Evolutionary conservation across 2,888 invertebrate species (phyloP).

Genomic region (Erebia epiphron): DNA sequence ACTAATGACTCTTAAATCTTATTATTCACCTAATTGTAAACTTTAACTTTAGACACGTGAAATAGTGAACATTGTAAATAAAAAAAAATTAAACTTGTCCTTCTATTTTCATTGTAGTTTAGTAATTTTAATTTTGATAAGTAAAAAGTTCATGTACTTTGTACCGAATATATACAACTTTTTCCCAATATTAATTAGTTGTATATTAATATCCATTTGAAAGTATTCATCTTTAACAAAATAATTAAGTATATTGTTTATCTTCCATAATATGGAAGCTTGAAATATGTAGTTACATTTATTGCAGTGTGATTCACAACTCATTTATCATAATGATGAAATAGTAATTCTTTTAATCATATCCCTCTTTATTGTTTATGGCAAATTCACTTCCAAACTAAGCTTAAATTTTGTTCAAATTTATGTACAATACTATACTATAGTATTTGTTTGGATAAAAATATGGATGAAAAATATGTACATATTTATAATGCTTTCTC

Average conservation of each 20-base stretch:
- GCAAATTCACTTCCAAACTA: not conserved
- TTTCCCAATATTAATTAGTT: not conserved
- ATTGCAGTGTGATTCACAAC: not conserved
- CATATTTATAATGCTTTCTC: not conserved
- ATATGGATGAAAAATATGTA: not conserved
- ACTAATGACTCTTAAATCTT: not conserved
- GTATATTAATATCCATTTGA: not conserved
- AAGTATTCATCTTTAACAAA: not conserved
- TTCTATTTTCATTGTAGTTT: not conserved
- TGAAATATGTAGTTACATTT: not conserved
- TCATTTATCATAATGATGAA: not conserved
- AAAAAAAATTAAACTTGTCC: not conserved
- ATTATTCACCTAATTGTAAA: conserved; percentile 1
- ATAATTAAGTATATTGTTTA: not conserved
- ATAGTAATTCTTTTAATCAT: not conserved
- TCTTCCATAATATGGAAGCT: not conserved
- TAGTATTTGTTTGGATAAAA: not conserved
- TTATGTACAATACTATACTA: not conserved
- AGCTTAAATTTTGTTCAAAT: not conserved
- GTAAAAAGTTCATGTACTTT: conserved; percentile 8
- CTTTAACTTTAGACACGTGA: not conserved
- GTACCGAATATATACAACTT: not conserved
- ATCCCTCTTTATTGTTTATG: conserved; percentile 1
- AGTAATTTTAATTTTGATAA: not conserved
- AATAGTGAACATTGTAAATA: not conserved